These are phyloP conservation scores for Okapia johnstoni DNA, from an alignment of 2,113 vertebrate species.

Conservation along the genomic window DNA sequence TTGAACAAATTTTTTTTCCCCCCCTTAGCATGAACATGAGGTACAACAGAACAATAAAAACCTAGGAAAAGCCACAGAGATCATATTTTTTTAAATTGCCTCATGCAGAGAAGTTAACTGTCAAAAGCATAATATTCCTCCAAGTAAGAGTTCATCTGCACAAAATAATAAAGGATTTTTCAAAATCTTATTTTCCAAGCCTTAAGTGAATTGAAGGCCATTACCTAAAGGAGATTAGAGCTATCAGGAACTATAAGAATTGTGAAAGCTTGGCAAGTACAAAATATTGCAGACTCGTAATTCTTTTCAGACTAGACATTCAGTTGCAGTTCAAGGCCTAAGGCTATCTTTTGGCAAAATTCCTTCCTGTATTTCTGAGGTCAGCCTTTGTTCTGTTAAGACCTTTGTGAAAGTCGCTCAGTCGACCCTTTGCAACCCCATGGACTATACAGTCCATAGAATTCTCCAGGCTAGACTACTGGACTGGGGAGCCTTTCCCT, in stretches of 20 bases:
- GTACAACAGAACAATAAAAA: neutral
- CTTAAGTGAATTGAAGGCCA: neutral
- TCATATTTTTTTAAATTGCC: neutral
- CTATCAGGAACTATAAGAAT: neutral
- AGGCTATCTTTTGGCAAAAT: neutral
- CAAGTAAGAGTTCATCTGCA: neutral
- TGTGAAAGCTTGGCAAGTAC: neutral
- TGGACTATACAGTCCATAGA: neutral
- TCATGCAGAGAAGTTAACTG: neutral
- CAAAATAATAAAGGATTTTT: neutral
- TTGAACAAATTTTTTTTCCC: neutral
- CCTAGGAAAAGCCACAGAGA: neutral
- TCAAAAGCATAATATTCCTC: neutral
- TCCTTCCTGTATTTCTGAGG: neutral
- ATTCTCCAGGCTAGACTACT: neutral
- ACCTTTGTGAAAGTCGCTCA: neutral
- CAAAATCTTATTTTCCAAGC: neutral
- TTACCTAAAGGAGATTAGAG: neutral
- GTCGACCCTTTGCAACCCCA: accelerated
- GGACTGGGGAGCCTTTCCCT: neutral
- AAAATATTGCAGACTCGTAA: neutral
- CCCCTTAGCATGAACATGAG: neutral
- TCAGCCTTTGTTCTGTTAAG: neutral
- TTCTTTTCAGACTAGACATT: neutral
- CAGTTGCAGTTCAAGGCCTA: neutral